Base-by-base conservation (phyloP, 2,888 invertebrate genomes). In the Epistrophella euchroma region DNA sequence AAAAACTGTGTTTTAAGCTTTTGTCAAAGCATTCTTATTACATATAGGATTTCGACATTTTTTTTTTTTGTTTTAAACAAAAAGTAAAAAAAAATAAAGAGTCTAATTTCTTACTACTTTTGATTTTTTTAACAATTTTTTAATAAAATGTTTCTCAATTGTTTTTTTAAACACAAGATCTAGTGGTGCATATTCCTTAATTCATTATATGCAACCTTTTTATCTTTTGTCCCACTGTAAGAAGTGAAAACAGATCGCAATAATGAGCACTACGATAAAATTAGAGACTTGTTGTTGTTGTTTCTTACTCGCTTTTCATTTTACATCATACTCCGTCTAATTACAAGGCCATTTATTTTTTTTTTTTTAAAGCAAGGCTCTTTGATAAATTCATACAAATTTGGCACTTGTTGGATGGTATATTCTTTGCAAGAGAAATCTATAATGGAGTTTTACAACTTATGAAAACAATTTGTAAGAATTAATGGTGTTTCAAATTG, bases 341-440 rank as follows among this genome's bases (percentile, higher is more conserved):
- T 86, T 81, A 81, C 70, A 77, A 19, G 64, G 70, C 43, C 22
- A 40, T 60, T 37, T 76, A 68, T n/a, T 15, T 28, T 13, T 64
- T 55, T 68, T 71, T 43, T 64, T 43, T 35, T 5, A 32, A 19
- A 19, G 10, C 55, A n/a, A 40, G n/a, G 45, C 35, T 15, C 35
- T 52, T 58, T 50, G 73, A 74, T 71, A 43, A 70, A 68, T 77
- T 73, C 73, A 76, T 68, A 43, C 76, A 58, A 81, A 86, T 71
- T 58, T 60, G 86, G 74, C 77, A 81, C 86, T 81, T 86, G 86
- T 86, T 81, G 77, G 77, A 58, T 60, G 60, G n/a, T 25, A 28
- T 43, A 32, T 22, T n/a, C 28, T 17, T 45, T 28, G 17, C 6
- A 64, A 28, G 28, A 17, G 28, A 64, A 45, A 64, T 45, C 0